A percentile compares a stretch with the other conserved stretches of the same genome.
These are phyloP conservation scores for Planococcus citri DNA, from an alignment of 1,140 invertebrate species.

Conservation along the genomic window DNA sequence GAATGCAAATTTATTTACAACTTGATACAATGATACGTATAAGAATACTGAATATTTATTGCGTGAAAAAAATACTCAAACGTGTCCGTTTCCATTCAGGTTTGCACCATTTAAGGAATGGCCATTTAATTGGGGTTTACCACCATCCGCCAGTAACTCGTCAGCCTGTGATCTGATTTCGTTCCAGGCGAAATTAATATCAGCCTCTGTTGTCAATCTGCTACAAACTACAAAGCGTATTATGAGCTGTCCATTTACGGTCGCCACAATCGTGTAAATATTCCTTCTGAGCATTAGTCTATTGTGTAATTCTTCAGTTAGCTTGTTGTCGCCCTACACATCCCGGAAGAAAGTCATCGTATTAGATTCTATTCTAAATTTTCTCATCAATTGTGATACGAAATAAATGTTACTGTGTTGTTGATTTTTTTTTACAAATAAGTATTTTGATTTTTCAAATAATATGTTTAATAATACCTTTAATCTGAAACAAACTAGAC, in stretches of 20 bases:
- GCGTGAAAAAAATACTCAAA: not conserved
- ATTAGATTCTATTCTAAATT: constrained; percentile 16
- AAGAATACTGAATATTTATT: no score
- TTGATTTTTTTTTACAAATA: not conserved
- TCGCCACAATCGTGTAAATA: constrained; percentile 73
- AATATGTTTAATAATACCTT: constrained; percentile 40
- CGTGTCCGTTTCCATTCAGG: not conserved
- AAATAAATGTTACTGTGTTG: constrained; percentile 9
- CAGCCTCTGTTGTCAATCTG: constrained; percentile 48
- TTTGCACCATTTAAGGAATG: not conserved
- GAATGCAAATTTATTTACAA: no score
- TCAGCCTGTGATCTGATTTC: constrained; percentile 20
- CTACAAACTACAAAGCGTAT: constrained; percentile 76
- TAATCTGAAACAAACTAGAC: constrained; percentile 76
- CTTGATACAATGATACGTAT: no score
- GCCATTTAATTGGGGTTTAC: not conserved
- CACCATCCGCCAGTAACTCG: not conserved
- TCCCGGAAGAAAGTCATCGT: constrained; percentile 28
- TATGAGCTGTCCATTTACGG: constrained; percentile 50
- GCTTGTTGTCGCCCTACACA: constrained; percentile 50
- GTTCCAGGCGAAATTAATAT: constrained; percentile 71
- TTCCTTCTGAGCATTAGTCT: constrained; percentile 61
- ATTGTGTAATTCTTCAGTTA: constrained; percentile 61
- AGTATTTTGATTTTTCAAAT: not conserved
- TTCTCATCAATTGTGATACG: constrained; percentile 2